Evolutionary conservation across 2,113 vertebrate genomes (phyloP).

Genomic region (Periophthalmodon schlosseri): DNA sequence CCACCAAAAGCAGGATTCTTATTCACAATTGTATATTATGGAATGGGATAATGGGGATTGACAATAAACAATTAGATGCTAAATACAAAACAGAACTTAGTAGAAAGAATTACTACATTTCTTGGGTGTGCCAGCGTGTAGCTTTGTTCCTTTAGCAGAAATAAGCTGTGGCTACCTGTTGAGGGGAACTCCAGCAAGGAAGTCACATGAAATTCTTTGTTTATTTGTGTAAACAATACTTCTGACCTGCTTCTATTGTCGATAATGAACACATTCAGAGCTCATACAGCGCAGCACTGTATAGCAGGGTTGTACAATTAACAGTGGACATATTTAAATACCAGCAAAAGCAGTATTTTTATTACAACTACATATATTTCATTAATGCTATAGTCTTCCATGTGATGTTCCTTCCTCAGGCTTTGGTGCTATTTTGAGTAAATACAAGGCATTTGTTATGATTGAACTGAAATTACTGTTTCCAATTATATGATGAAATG

Average conservation of each 20-base stretch:
- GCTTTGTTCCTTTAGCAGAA: conserved; percentile 25
- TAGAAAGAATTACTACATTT: not conserved
- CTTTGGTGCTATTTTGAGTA: too few species aligned
- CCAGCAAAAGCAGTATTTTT: too few species aligned
- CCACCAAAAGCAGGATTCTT: not conserved
- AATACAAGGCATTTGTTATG: too few species aligned
- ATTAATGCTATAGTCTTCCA: too few species aligned
- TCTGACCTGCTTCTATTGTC: conserved; percentile 12
- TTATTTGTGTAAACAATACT: conserved; percentile 1
- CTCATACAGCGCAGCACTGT: too few species aligned
- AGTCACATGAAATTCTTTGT: conserved; percentile 24
- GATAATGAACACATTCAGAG: not conserved
- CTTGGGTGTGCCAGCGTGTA: conserved; percentile 8
- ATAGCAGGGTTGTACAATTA: too few species aligned
- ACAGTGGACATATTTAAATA: too few species aligned
- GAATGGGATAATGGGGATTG: too few species aligned
- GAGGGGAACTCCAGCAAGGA: conserved; percentile 10
- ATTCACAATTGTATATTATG: not conserved
- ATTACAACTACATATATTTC: too few species aligned
- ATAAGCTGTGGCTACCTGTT: conserved; percentile 1
- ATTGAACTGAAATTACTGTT: too few species aligned
- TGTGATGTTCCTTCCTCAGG: too few species aligned
- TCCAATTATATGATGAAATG: too few species aligned
- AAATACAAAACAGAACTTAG: not conserved
- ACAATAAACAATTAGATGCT: not conserved